Evolutionary conservation across 2,888 invertebrate species (phyloP), one percentile per base, ranked within the genome.

Genomic region (Parnassius glacialis): DNA sequence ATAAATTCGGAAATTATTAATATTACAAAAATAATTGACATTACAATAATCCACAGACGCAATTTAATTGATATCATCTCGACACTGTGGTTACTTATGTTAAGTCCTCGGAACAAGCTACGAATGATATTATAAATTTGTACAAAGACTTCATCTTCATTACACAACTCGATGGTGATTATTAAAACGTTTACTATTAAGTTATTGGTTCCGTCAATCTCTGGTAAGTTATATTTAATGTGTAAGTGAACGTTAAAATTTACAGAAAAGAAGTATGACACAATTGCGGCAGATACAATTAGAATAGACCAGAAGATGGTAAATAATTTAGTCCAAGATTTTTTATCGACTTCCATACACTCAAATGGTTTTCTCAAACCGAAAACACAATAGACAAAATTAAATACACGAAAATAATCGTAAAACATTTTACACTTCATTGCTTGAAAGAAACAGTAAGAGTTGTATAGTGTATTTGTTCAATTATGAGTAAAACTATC

Each of bases 11-110:
- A 42, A 16, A 72, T 59, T 43, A 79, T 71, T 5, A 71, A 57
- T 9, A 68, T 51, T 0, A 74, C 12, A 54, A 75, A 78, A 13
- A 74, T 45, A 1, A 66, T 2, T 41, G 66, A 62, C 0, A 73
- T 65, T 13, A 74, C 52, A 7, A 59, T 67, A 59, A 78, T 70
- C 76, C 76, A 80, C 2, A 75, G 45, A 55, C 75, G 75, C n/a
- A 84, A 62, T 64, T 84, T 85, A 0, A 72, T 45, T 1, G 72
- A 69, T 44, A 83, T 68, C 65, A 70, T 67, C 66, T 71, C 76
- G 10, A 72, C 45, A 52, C 63, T 72, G n/a, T 44, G 59, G 1
- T 72, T 62, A 25, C 47, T 65, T 9, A 83, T 47, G 64, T 74
- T 70, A 5, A 81, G 66, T 20, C 62, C 62, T 9, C 16, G 20